phyloP scores from a whole-genome alignment of 1,140 invertebrate genomes.

The Belonocnema kinseyi region DNA sequence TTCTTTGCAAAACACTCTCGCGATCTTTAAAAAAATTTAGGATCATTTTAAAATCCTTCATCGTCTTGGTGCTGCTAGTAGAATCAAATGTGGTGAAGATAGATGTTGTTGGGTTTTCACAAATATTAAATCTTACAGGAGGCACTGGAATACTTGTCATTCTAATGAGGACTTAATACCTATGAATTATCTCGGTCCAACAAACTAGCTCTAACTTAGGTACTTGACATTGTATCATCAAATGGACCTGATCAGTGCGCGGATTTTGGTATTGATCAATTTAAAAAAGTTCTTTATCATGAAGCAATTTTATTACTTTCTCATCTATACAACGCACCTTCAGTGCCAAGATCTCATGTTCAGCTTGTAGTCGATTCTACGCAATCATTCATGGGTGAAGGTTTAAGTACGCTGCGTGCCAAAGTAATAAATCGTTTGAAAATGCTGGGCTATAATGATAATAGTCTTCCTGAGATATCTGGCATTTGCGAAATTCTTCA shows the following conservation, averaged over 20 bases:
- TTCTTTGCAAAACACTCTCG: too few species aligned
- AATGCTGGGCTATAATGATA: not conserved
- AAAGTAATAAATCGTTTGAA: not conserved
- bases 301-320: not conserved
- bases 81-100: too few species aligned
- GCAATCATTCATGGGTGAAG: not conserved
- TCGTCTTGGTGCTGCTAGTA: too few species aligned
- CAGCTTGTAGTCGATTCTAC: not conserved
- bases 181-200: not conserved
- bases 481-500: not conserved
- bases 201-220: not conserved
- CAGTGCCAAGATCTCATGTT: not conserved
- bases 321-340: not conserved
- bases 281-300: not conserved
- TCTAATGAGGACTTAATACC: not conserved
- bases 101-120: too few species aligned
- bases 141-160: not conserved
- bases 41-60: too few species aligned
- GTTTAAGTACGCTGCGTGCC: not conserved
- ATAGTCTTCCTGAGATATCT: not conserved
- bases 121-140: too few species aligned
- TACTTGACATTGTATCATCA: too few species aligned
- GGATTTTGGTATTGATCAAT: not conserved
- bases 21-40: too few species aligned
- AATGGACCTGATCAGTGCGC: too few species aligned